phyloP scores from a whole-genome alignment of 2,113 vertebrate genomes.

The Cyprinodon variegatus region DNA sequence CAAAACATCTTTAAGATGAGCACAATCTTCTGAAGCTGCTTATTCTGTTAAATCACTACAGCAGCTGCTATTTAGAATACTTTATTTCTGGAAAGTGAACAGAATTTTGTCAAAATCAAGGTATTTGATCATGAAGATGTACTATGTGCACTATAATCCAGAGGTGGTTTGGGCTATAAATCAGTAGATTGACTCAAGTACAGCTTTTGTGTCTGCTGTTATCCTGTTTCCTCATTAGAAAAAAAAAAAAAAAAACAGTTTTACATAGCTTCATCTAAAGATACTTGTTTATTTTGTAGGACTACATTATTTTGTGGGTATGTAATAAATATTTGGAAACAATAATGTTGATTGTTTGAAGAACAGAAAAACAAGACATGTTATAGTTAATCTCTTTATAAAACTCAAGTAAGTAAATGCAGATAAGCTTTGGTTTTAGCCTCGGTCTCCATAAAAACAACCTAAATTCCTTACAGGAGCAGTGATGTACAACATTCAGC shows the following conservation, averaged over 20 bases:
- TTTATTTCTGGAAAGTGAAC: not conserved
- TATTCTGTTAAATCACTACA: not conserved
- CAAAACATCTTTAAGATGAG: not conserved
- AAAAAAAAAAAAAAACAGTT: not conserved
- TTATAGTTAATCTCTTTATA: slow-evolving; percentile 56
- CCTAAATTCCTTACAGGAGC: slow-evolving; percentile 10
- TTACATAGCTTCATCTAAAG: slow-evolving; percentile 6
- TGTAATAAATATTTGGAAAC: slow-evolving; percentile 61
- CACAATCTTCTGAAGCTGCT: not conserved
- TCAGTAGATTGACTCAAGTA: not conserved
- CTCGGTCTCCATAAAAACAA: slow-evolving; percentile 18
- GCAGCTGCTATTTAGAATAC: not conserved
- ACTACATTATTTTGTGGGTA: slow-evolving; percentile 23
- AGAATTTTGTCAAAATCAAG: not conserved
- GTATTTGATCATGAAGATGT: not conserved
- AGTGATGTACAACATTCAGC: slow-evolving; percentile 19
- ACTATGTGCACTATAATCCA: not conserved
- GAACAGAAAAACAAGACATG: slow-evolving; percentile 8
- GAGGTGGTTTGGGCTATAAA: not conserved
- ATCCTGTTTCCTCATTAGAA: slow-evolving; percentile 1
- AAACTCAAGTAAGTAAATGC: slow-evolving; percentile 53
- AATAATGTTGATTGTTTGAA: slow-evolving; percentile 4
- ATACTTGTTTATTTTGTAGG: slow-evolving; percentile 23
- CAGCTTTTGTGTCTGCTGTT: not conserved
- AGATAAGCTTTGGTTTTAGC: slow-evolving; percentile 50